phyloP scores from a whole-genome alignment of 2,797 vertebrate species.

The Pipistrellus pipistrellus region DNA sequence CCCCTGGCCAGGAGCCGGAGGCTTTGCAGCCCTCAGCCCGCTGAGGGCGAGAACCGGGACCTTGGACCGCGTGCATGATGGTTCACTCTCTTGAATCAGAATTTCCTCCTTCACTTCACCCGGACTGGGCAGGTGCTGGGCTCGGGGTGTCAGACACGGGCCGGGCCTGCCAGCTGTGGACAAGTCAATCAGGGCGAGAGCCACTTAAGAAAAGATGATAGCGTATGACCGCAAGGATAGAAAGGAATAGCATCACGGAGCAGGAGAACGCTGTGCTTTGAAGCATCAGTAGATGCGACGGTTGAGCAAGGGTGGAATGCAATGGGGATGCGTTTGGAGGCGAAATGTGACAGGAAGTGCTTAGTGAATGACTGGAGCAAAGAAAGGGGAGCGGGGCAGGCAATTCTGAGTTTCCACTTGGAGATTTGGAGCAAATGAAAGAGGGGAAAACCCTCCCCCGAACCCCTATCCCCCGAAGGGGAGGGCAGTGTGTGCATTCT shows the following conservation, averaged over 20 bases:
- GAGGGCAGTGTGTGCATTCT: fast-evolving
- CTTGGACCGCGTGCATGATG: fast-evolving
- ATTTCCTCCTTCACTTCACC: background rate
- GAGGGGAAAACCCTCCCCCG: fast-evolving
- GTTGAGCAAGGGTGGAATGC: background rate
- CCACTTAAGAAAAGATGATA: background rate
- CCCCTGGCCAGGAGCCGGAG: background rate
- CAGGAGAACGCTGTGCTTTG: background rate
- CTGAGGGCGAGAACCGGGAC: too few relatives aligned
- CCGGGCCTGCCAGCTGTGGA: background rate
- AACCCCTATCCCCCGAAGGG: fast-evolving
- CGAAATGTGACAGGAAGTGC: fast-evolving
- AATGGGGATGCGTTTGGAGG: background rate
- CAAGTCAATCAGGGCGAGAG: background rate
- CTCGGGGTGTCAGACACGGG: background rate
- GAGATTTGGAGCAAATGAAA: background rate
- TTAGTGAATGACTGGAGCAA: background rate
- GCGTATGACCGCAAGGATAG: too few relatives aligned
- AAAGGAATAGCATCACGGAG: background rate
- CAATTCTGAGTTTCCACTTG: background rate
- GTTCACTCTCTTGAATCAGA: background rate
- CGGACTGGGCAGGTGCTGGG: background rate
- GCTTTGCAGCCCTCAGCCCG: background rate
- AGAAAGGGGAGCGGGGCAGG: background rate
- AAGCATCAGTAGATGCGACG: background rate